A percentile compares a stretch with the other conserved stretches of the same genome.
phyloP scores from a whole-genome alignment of 1,140 invertebrate species.

The Phymastichus coffea region DNA sequence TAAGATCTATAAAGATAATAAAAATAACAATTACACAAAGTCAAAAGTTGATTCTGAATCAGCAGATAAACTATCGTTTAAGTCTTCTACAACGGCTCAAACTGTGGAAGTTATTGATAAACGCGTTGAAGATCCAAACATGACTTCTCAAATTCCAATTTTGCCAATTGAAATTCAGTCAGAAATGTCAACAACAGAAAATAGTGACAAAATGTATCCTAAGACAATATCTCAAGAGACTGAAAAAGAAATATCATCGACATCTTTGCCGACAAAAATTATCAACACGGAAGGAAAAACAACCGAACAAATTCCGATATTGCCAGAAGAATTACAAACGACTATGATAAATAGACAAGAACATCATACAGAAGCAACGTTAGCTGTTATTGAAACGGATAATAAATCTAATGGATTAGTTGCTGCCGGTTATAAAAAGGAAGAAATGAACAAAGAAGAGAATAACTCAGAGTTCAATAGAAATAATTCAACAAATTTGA shows the following conservation, averaged over 20 bases:
- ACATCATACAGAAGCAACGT: conserved; percentile 13
- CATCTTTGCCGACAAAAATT: conserved; percentile 33
- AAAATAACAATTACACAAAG: conserved; percentile 3
- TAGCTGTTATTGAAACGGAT: conserved; percentile 5
- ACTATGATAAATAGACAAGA: conserved; percentile 32
- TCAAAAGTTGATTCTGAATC: background rate
- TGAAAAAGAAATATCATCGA: conserved; percentile 35
- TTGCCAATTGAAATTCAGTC: conserved; percentile 51
- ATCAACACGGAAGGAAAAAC: conserved; percentile 42
- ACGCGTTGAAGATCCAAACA: conserved; percentile 40
- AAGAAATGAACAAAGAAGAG: background rate
- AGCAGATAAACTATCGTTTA: background rate
- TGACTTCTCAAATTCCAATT: conserved; percentile 50
- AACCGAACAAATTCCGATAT: conserved; percentile 48
- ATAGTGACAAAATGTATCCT: conserved; percentile 19
- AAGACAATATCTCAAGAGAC: conserved; percentile 1
- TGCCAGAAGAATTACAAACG: conserved; percentile 50
- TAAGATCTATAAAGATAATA: conserved; percentile 19
- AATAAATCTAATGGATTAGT: conserved; percentile 8
- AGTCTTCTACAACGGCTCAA: background rate
- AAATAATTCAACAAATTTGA: conserved; percentile 12
- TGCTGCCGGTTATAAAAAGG: background rate
- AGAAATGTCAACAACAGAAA: conserved; percentile 43
- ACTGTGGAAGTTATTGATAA: conserved; percentile 32
- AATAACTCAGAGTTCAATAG: background rate